Conservation (phyloP, 1,140 invertebrate species). For the Orussus abietinus region DNA sequence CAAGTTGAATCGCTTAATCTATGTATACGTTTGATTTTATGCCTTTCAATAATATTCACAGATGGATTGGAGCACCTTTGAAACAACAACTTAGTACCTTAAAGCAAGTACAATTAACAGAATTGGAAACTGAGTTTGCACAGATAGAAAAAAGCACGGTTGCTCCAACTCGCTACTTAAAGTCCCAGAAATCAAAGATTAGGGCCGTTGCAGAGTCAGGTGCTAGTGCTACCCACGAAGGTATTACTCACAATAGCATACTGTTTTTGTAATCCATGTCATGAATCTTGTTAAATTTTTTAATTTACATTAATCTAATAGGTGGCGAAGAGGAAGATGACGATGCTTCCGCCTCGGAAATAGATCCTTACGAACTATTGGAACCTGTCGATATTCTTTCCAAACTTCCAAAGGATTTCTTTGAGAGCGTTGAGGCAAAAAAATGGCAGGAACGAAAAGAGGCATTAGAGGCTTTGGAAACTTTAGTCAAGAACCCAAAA, state of each 20-base stretch:
- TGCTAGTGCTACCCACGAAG: conserved; percentile 51
- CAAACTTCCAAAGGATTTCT: conserved; percentile 93
- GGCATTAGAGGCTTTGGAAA: conserved; percentile 76
- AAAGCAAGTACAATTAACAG: conserved; percentile 85
- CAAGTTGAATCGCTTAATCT: no score
- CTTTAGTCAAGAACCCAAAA: conserved; percentile 78
- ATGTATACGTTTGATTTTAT: conserved; percentile 1
- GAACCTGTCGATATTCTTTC: conserved; percentile 90
- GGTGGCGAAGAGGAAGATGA: conserved; percentile 60
- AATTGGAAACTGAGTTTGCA: conserved; percentile 85
- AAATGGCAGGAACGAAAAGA: conserved; percentile 98
- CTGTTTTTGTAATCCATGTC: background rate
- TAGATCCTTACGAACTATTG: conserved; percentile 88
- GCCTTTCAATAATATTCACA: conserved; percentile 21
- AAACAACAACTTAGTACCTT: conserved; percentile 82
- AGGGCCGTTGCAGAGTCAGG: conserved; percentile 57
- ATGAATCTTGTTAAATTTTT: conserved; percentile 4
- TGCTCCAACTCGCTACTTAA: conserved; percentile 73
- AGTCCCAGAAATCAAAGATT: conserved; percentile 82
- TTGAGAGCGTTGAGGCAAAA: conserved; percentile 91
- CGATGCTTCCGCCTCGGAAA: conserved; percentile 61
- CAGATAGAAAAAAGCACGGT: conserved; percentile 66
- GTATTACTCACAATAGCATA: no score
- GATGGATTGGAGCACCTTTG: conserved; percentile 84
- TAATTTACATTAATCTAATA: conserved; percentile 11